Base-by-base conservation (phyloP, 2,888 invertebrate species). In the Orthonevra nobilis region DNA sequence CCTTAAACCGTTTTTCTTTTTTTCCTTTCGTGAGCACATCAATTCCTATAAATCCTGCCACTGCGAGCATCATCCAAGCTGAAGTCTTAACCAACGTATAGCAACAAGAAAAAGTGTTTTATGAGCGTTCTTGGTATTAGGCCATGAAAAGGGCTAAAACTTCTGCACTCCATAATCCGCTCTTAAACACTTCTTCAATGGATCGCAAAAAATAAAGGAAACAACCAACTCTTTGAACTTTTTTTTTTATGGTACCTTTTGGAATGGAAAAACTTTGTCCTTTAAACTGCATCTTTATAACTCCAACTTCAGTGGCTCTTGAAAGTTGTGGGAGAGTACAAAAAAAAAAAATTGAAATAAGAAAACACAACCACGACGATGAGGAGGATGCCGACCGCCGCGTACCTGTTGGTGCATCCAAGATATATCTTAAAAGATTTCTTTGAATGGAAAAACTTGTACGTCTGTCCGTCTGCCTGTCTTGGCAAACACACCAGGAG, bases 231-330 rank as follows among this genome's bases (percentile, higher is more conserved):
- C 42, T 30, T 28, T 9, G 38, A 64, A 64, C 64, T 58, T n/a
- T n/a, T n/a, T n/a, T 69, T 64, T 52, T 40, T 69, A 42, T 48
- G 61, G 42, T 72, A 72, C 70, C 77, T 63, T 70, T 17, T 12
- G 23, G 52, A 77, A 64, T 34, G 70, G 38, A 40, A 77, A 72
- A 77, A 77, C 77, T 77, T 72, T 52, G 64, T 77, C 77, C 72
- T 77, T 64, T 14, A 34, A 63, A 42, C 26, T 54, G 28, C 63
- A 70, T 70, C 75, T 63, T 28, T 9, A 15, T 4, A 30, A 40
- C 9, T 40, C 14, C 23, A n/a, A 32, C 54, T 60, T 46, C 19
- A 36, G 14, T 10, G 30, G 4, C 46, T 17, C 46, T 46, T 10
- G 42, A 23, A 54, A 66, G 46, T 52, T 52, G 70, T 58, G 77